Evolutionary conservation across 1,140 invertebrate genomes (phyloP).

Genomic region (Anastatus disparis): DNA sequence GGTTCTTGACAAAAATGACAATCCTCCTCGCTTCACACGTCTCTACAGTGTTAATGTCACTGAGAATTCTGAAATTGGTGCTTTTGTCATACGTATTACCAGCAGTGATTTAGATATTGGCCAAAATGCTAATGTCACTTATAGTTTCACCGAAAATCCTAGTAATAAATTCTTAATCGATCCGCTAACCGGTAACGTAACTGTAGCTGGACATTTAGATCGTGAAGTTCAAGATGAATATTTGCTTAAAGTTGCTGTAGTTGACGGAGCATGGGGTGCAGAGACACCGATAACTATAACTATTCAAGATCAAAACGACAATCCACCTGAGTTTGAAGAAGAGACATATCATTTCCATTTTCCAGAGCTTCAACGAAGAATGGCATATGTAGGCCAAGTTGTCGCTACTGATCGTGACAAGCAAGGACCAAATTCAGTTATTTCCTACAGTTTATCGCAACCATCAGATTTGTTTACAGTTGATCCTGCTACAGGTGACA

Average conservation of each 20-base stretch:
- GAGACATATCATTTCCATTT: slow-evolving; percentile 91
- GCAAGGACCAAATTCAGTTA: slow-evolving; percentile 91
- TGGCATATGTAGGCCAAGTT: slow-evolving; percentile 89
- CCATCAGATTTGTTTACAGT: slow-evolving; percentile 91
- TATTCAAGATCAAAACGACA: slow-evolving; percentile 95
- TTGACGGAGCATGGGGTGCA: slow-evolving; percentile 88
- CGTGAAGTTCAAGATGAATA: slow-evolving; percentile 92
- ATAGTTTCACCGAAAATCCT: slow-evolving; percentile 88
- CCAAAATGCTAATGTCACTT: slow-evolving; percentile 88
- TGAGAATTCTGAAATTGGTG: slow-evolving; percentile 92
- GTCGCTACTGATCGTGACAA: slow-evolving; percentile 90
- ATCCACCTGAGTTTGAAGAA: slow-evolving; percentile 90
- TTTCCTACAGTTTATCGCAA: slow-evolving; percentile 90
- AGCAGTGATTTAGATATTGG: slow-evolving; percentile 90
- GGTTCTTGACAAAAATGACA: slow-evolving; percentile 93
- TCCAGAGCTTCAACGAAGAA: slow-evolving; percentile 81
- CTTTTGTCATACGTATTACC: slow-evolving; percentile 92
- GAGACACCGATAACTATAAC: slow-evolving; percentile 91
- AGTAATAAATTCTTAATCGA: slow-evolving; percentile 92
- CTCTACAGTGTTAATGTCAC: slow-evolving; percentile 94
- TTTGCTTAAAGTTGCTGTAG: slow-evolving; percentile 85
- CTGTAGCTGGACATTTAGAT: slow-evolving; percentile 84
- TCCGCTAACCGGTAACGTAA: slow-evolving; percentile 88
- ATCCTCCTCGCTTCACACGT: slow-evolving; percentile 91
- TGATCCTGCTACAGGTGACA: slow-evolving; percentile 89